A percentile compares a stretch with the other conserved stretches of the same genome.
These are phyloP conservation scores for Capricornis sumatraensis DNA, from an alignment of 2,113 vertebrate genomes.

Conservation along the genomic window DNA sequence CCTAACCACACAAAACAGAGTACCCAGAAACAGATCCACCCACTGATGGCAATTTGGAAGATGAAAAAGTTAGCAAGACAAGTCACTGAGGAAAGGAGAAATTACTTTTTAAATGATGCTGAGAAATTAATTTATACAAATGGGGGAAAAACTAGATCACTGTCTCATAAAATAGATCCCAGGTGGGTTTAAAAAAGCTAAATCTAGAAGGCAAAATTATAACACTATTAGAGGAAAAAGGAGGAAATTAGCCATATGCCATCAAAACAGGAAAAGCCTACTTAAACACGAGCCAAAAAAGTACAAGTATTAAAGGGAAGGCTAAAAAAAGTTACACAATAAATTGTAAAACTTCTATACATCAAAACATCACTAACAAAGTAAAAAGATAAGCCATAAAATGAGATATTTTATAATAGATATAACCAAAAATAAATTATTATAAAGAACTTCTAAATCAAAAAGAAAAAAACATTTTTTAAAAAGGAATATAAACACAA, in stretches of 20 bases:
- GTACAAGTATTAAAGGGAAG: background rate
- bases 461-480: background rate
- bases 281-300: background rate
- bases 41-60: background rate
- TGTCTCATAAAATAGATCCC: background rate
- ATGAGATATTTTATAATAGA: background rate
- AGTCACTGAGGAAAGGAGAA: background rate
- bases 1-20: background rate
- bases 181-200: background rate
- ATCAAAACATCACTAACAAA: background rate
- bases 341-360: background rate
- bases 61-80: background rate
- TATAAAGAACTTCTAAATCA: background rate
- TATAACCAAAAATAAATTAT: background rate
- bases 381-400: slow-evolving; percentile 11
- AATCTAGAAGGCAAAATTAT: slow-evolving; percentile 14
- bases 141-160: background rate
- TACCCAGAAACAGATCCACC: background rate
- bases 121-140: background rate
- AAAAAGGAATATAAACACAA: background rate
- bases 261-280: slow-evolving; percentile 6
- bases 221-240: background rate
- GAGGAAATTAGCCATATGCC: background rate
- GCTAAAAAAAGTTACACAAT: background rate
- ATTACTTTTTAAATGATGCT: background rate